Evolutionary conservation across 2,113 vertebrate species (phyloP).

Genomic region (Oreochromis spilurus): DNA sequence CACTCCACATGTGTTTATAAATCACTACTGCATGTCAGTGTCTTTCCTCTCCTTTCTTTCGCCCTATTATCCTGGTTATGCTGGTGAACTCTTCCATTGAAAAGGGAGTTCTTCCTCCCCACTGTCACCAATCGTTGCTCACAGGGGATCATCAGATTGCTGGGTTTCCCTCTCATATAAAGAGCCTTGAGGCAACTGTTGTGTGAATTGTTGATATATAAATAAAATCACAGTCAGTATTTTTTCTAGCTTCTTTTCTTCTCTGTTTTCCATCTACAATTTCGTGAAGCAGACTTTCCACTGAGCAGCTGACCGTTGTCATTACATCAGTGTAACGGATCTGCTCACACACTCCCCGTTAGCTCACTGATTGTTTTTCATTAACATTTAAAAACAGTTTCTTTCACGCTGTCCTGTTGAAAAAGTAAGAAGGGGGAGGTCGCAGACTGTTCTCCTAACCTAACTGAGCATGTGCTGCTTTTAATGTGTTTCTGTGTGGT

Average conservation of each 20-base stretch:
- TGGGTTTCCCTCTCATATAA: background rate
- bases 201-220: background rate
- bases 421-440: background rate
- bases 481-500: background rate
- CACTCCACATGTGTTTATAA: background rate
- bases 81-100: rapidly evolving
- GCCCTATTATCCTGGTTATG: background rate
- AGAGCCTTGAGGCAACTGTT: background rate
- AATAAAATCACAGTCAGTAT: background rate
- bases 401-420: background rate
- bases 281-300: background rate
- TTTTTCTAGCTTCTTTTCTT: background rate
- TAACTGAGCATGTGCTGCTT: background rate
- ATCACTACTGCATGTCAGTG: background rate
- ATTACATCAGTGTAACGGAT: background rate
- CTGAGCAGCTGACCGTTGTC: constrained; percentile 1
- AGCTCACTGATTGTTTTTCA: background rate
- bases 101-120: background rate
- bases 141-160: background rate
- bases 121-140: background rate
- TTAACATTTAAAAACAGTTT: constrained; percentile 36
- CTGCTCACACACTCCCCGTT: background rate
- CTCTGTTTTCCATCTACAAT: background rate
- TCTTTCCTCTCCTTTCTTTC: background rate
- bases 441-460: background rate